These are phyloP conservation scores for Agrilus cyanescens DNA, from an alignment of 2,888 invertebrate species.

Conservation along the genomic window DNA sequence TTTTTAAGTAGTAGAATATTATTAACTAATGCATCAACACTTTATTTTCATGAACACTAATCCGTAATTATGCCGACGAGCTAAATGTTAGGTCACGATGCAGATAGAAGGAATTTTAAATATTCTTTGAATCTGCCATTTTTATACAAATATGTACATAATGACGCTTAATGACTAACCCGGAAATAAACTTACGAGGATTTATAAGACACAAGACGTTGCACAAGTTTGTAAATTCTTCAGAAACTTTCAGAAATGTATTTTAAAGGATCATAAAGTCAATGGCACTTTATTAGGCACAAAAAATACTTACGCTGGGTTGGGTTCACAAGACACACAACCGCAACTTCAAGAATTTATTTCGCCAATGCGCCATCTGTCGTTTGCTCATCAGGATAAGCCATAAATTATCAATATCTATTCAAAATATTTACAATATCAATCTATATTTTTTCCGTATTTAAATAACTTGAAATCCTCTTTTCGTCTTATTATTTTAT, in stretches of 20 bases:
- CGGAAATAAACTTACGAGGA: conserved; percentile 12
- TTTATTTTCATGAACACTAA: too few relatives aligned
- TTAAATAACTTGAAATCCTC: too few relatives aligned
- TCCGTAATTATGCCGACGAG: too few relatives aligned
- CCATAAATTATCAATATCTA: too few relatives aligned
- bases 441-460: too few relatives aligned
- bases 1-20: not conserved
- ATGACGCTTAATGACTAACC: conserved; percentile 15
- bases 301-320: conserved; percentile 17
- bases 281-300: conserved; percentile 10
- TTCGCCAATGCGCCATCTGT: too few relatives aligned
- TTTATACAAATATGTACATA: conserved; percentile 9
- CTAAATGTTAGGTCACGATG: too few relatives aligned
- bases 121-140: conserved; percentile 16
- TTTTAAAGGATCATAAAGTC: conserved; percentile 7
- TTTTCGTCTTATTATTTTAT: too few relatives aligned
- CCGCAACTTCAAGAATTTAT: conserved; percentile 11
- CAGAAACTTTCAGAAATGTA: conserved; percentile 7
- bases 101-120: too few relatives aligned
- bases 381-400: too few relatives aligned
- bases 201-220: too few relatives aligned
- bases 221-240: not conserved
- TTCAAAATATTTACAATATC: too few relatives aligned
- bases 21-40: not conserved
- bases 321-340: conserved; percentile 15